phyloP scores from a whole-genome alignment of 2,113 vertebrate species.

The Myotis davidii region DNA sequence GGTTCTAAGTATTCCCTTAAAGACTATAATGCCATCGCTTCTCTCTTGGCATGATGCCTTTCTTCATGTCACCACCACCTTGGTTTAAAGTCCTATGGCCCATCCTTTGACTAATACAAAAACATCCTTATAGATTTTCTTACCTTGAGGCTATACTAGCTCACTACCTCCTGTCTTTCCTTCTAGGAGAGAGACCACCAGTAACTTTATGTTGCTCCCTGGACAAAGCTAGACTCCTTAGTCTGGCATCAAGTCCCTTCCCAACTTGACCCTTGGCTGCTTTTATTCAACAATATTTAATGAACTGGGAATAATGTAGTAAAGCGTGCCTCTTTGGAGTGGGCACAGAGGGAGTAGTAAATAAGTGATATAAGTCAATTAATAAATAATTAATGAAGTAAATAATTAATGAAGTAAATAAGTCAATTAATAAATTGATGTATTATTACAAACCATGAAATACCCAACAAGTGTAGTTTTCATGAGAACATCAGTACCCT shows the following conservation, averaged over 20 bases:
- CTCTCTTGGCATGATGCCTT: neutral
- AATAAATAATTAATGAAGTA: too few species aligned
- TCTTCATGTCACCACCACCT: neutral
- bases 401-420: too few species aligned
- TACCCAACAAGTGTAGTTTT: neutral
- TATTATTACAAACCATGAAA: neutral
- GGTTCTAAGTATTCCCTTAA: neutral
- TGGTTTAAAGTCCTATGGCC: neutral
- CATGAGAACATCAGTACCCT: neutral
- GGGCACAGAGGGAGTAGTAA: neutral
- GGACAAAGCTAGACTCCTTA: neutral
- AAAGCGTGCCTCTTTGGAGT: neutral
- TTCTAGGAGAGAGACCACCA: neutral
- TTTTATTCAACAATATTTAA: conserved; percentile 1
- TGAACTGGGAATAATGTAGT: neutral
- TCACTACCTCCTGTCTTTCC: neutral
- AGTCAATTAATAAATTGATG: neutral
- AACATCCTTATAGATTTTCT: neutral
- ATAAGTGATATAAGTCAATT: neutral
- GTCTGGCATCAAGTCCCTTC: neutral
- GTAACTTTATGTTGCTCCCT: neutral
- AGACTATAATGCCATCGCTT: rapidly evolving
- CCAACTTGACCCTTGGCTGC: neutral
- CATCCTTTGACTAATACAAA: neutral
- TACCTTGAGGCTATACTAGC: neutral